phyloP scores from a whole-genome alignment of 1,140 invertebrate genomes.

The Popillia japonica region DNA sequence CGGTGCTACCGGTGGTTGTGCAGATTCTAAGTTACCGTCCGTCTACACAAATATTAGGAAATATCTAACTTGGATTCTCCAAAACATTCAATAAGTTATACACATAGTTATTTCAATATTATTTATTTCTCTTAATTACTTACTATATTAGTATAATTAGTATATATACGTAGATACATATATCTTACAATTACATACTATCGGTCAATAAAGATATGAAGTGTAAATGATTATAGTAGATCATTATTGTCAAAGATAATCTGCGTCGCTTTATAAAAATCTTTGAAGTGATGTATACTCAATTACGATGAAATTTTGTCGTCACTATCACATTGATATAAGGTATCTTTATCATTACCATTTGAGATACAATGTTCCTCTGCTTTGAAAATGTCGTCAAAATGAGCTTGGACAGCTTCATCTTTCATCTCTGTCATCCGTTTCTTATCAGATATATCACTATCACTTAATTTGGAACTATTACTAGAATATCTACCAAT shows the following conservation, averaged over 20 bases:
- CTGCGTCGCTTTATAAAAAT: background rate
- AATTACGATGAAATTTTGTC: background rate
- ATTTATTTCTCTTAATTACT: background rate
- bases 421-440: slow-evolving; percentile 51
- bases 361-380: slow-evolving; percentile 38
- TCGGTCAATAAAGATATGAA: background rate
- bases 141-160: background rate
- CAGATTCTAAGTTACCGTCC: slow-evolving; percentile 44
- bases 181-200: background rate
- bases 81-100: slow-evolving; percentile 40
- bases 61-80: slow-evolving; percentile 45
- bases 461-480: slow-evolving; percentile 41
- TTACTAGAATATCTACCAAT: slow-evolving; percentile 39
- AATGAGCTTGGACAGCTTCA: slow-evolving; percentile 49
- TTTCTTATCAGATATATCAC: slow-evolving; percentile 48
- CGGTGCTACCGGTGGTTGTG: slow-evolving; percentile 34
- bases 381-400: slow-evolving; percentile 44
- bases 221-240: background rate
- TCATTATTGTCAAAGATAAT: background rate
- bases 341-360: background rate
- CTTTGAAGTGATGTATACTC: background rate
- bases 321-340: slow-evolving; percentile 9
- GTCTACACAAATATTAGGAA: slow-evolving; percentile 40
- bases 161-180: background rate
- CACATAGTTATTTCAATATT: background rate